Evolutionary conservation across 2,888 invertebrate species (phyloP).

Genomic region (Hydraecia micacea): DNA sequence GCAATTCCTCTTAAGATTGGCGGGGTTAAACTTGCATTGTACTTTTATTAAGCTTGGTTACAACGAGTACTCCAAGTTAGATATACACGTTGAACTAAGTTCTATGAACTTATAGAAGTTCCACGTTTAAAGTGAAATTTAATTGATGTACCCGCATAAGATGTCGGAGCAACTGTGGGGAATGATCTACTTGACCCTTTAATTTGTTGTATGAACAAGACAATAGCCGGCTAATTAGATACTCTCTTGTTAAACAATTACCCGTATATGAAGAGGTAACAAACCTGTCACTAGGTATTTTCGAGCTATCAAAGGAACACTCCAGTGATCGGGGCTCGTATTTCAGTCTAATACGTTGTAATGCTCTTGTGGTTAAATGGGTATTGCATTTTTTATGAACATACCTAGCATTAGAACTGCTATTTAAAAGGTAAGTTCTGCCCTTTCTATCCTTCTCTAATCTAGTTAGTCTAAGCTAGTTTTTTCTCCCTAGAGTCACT

Average conservation of each 20-base stretch:
- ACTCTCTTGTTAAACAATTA: slow-evolving; percentile 54
- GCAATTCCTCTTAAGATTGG: slow-evolving; percentile 1
- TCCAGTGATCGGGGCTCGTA: not conserved
- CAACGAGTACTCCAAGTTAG: slow-evolving; percentile 31
- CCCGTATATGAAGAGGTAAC: slow-evolving; percentile 22
- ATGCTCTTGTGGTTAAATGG: no score
- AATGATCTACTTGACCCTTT: slow-evolving; percentile 57
- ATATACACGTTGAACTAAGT: slow-evolving; percentile 40
- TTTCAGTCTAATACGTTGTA: not conserved
- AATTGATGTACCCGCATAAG: slow-evolving; percentile 65
- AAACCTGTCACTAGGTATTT: slow-evolving; percentile 25
- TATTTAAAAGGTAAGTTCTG: not conserved
- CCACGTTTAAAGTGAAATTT: slow-evolving; percentile 61
- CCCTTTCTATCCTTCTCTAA: not conserved
- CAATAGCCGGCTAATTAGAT: slow-evolving; percentile 57
- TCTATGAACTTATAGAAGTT: slow-evolving; percentile 58
- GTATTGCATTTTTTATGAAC: not conserved
- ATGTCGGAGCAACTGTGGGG: slow-evolving; percentile 55
- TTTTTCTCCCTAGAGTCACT: not conserved
- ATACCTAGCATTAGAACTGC: not conserved
- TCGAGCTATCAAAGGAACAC: not conserved
- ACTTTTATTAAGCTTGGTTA: slow-evolving; percentile 49
- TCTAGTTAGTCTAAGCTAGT: not conserved
- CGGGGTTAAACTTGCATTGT: slow-evolving; percentile 48
- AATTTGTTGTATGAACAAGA: slow-evolving; percentile 50